These are phyloP conservation scores for Myiothlypis coronata DNA, from an alignment of 2,797 vertebrate species.

Conservation along the genomic window DNA sequence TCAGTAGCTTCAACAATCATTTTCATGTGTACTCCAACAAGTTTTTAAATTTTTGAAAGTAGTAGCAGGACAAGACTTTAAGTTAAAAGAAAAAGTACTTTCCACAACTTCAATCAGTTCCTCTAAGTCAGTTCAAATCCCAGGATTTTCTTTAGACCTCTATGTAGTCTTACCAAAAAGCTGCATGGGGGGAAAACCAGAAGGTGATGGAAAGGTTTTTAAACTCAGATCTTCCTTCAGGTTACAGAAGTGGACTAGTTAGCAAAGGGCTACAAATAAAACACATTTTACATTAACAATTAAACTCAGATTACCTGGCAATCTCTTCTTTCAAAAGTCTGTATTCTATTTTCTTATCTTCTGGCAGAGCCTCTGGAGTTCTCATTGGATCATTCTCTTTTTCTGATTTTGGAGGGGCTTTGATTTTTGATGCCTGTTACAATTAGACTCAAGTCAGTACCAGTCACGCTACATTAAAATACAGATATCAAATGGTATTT, in stretches of 20 bases:
- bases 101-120: neutral
- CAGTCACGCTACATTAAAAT: neutral
- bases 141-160: neutral
- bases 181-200: accelerated
- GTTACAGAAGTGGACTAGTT: neutral
- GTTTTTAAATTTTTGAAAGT: neutral
- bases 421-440: conserved; percentile 89
- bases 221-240: neutral
- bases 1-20: neutral
- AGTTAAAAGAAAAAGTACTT: neutral
- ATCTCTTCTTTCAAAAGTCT: conserved; percentile 88
- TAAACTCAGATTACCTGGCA: conserved; percentile 77
- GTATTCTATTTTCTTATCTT: conserved; percentile 88
- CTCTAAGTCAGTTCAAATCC: neutral
- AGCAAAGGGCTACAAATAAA: neutral
- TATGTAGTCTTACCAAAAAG: neutral
- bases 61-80: neutral
- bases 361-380: conserved; percentile 85
- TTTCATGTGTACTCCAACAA: neutral
- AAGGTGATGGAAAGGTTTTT: neutral
- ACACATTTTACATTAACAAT: neutral
- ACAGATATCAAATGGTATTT: neutral
- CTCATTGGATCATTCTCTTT: conserved; percentile 94
- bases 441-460: neutral
- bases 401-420: conserved; percentile 83